Conservation (phyloP, 2,888 invertebrate species). For the Archaeoteleia sp. region DNA sequence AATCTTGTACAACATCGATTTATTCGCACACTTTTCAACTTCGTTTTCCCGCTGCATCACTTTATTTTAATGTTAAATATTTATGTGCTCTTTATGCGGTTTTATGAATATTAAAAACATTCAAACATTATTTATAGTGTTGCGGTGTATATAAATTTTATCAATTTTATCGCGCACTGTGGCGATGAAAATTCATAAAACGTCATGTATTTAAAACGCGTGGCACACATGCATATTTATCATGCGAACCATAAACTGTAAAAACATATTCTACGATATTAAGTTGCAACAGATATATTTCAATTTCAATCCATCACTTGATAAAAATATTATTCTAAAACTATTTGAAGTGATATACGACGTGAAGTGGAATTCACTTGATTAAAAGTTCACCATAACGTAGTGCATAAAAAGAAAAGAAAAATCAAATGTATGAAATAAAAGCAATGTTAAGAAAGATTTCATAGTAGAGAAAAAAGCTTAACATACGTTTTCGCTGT, state of each 20-base stretch:
- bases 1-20: too few relatives aligned
- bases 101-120: slow-evolving; percentile 31
- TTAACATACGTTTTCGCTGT: too few relatives aligned
- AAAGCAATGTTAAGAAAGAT: too few relatives aligned
- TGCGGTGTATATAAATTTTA: slow-evolving; percentile 14
- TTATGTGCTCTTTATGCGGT: slow-evolving; percentile 8
- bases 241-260: slow-evolving; percentile 13
- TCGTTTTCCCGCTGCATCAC: slow-evolving; percentile 4
- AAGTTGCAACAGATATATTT: slow-evolving; percentile 13
- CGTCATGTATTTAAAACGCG: slow-evolving; percentile 18
- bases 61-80: slow-evolving; percentile 4
- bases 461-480: too few relatives aligned
- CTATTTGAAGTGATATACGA: neutral
- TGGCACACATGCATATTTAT: slow-evolving; percentile 20
- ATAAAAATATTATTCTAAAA: slow-evolving; percentile 5
- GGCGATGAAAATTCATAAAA: slow-evolving; percentile 29
- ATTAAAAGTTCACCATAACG: too few relatives aligned
- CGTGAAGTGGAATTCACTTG: neutral
- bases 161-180: slow-evolving; percentile 24
- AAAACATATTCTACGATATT: slow-evolving; percentile 13
- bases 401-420: too few relatives aligned
- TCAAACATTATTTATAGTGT: slow-evolving; percentile 5
- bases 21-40: neutral
- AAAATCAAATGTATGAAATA: too few relatives aligned
- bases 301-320: slow-evolving; percentile 18